Conservation (phyloP, 1,140 invertebrate species). For the Zaprionus ghesquierei region DNA sequence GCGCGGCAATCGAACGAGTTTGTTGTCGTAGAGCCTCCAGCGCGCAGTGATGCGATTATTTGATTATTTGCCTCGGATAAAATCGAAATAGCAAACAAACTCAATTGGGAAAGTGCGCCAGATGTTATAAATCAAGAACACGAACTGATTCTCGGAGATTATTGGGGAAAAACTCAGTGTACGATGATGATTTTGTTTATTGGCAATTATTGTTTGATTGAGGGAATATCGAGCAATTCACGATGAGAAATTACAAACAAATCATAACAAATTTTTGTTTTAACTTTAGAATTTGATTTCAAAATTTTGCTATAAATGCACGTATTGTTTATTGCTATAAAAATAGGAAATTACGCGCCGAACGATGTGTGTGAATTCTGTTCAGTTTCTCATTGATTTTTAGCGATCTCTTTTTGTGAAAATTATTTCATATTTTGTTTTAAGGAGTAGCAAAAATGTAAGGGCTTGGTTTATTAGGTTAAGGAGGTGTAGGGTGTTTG, state of each 20-base stretch:
- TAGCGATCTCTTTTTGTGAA: not conserved
- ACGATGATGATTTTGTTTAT: not conserved
- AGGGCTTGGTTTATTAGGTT: not conserved
- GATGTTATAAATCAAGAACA: not conserved
- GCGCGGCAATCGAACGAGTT: conserved; percentile 81
- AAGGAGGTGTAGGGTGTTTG: conserved; percentile 39
- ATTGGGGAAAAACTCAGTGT: not conserved
- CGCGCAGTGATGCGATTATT: conserved; percentile 13
- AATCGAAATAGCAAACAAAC: not conserved
- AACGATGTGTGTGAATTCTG: not conserved
- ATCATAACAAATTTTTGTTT: not conserved
- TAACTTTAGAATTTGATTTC: not conserved
- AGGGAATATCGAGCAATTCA: not conserved
- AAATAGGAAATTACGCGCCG: conserved; percentile 13
- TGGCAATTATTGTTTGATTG: not conserved
- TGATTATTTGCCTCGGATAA: conserved; percentile 9
- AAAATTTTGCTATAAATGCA: not conserved
- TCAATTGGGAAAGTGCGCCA: not conserved
- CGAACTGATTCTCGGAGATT: not conserved
- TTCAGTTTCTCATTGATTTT: not conserved
- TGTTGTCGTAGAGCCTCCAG: conserved; percentile 81
- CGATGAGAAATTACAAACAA: not conserved
- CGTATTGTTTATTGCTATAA: conserved; percentile 16
- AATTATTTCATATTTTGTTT: not conserved
- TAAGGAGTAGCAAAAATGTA: not conserved